phyloP scores from a whole-genome alignment of 2,888 invertebrate genomes.

The Andricus curvator region DNA sequence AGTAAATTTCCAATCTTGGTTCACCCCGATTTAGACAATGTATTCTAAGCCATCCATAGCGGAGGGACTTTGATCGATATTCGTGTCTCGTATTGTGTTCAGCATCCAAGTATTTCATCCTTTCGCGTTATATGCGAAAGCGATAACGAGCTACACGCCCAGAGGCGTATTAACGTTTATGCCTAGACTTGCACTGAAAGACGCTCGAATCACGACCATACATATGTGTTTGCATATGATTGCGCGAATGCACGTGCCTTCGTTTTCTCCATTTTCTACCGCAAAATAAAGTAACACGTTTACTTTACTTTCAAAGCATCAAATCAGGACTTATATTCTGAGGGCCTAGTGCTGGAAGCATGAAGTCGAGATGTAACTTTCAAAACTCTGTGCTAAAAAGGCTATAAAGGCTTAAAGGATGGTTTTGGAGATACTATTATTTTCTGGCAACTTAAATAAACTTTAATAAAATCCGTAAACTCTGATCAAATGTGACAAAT shows the following conservation, averaged over 20 bases:
- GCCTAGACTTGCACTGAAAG: neutral
- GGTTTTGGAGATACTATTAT: no score
- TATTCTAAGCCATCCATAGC: conserved; percentile 7
- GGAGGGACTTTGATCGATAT: conserved; percentile 17
- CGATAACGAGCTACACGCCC: conserved; percentile 25
- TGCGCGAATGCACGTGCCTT: conserved; percentile 13
- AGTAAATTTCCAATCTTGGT: conserved; percentile 18
- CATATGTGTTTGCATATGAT: conserved; percentile 25
- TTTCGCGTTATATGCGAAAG: conserved; percentile 8
- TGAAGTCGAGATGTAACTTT: neutral
- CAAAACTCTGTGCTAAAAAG: no score
- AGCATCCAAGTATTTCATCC: conserved; percentile 28
- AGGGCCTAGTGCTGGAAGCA: neutral
- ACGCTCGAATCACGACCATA: conserved; percentile 33
- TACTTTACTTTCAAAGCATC: conserved; percentile 8
- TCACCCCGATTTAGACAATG: conserved; percentile 10
- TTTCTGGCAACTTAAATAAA: no score
- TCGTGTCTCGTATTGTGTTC: conserved; percentile 30
- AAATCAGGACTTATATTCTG: conserved; percentile 26
- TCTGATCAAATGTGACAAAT: no score
- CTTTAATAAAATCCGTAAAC: no score
- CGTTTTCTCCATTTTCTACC: neutral
- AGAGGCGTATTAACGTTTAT: conserved; percentile 29
- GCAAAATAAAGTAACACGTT: conserved; percentile 14
- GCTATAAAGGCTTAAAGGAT: no score